Evolutionary conservation across 2,888 invertebrate species (phyloP).

Genomic region (Teleogryllus oceanicus): DNA sequence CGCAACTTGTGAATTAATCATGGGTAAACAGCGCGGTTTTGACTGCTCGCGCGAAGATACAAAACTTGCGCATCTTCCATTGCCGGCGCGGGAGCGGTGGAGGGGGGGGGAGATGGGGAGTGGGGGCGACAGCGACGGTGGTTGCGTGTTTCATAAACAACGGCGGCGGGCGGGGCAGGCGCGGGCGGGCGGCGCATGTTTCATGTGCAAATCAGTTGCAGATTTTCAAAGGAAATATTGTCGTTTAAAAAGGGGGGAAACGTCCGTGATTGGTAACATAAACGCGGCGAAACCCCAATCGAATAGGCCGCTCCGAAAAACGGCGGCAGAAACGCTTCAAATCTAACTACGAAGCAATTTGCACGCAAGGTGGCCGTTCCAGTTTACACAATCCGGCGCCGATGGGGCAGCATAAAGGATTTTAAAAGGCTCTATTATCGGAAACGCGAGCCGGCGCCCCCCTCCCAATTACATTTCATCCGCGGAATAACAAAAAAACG

Average conservation of each 20-base stretch:
- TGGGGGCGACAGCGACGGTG: too few relatives aligned
- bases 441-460: constrained; percentile 5
- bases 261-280: not conserved
- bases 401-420: not conserved
- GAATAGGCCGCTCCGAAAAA: not conserved
- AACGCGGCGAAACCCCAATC: not conserved
- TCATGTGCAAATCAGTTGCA: not conserved
- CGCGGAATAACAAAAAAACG: constrained; percentile 18
- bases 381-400: not conserved
- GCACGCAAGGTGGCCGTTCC: constrained; percentile 18
- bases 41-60: not conserved
- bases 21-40: constrained; percentile 12
- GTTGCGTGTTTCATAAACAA: too few relatives aligned
- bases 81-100: not conserved
- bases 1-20: constrained; percentile 10
- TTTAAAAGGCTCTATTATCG: not conserved
- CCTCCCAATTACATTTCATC: constrained; percentile 6
- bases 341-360: constrained; percentile 1
- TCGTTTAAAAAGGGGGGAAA: not conserved
- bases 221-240: not conserved
- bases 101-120: too few relatives aligned
- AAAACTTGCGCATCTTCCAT: not conserved
- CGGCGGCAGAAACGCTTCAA: too few relatives aligned
- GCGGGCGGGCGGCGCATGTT: not conserved
- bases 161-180: too few relatives aligned